Evolutionary conservation across 2,113 vertebrate species (phyloP).

Genomic region (Raphicerus campestris): DNA sequence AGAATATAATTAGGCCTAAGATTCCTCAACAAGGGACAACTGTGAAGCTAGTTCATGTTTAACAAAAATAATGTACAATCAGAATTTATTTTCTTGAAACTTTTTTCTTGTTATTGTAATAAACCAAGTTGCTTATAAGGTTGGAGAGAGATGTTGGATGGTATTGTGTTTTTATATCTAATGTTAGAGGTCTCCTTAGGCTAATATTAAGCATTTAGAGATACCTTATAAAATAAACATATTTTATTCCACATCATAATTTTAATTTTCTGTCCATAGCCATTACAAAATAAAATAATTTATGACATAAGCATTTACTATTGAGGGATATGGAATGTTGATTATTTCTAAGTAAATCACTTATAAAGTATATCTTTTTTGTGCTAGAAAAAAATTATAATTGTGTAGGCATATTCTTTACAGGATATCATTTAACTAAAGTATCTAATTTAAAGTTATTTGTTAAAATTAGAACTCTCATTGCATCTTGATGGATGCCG

Average conservation of each 20-base stretch:
- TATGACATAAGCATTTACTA: neutral
- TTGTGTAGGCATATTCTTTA: neutral
- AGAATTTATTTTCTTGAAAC: neutral
- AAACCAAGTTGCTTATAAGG: neutral
- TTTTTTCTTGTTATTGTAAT: neutral
- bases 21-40: neutral
- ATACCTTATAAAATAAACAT: neutral
- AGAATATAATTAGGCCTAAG: neutral
- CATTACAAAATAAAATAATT: constrained; percentile 35
- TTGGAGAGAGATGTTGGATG: neutral
- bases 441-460: neutral
- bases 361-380: neutral
- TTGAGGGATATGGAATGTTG: neutral
- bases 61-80: neutral
- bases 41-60: neutral
- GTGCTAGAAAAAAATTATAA: neutral
- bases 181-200: neutral
- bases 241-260: neutral
- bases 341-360: neutral
- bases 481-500: neutral
- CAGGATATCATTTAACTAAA: neutral
- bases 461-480: neutral
- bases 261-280: neutral
- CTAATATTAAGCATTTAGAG: neutral
- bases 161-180: neutral